Evolutionary conservation across 2,888 invertebrate species (phyloP).

Genomic region (Oithona nana): DNA sequence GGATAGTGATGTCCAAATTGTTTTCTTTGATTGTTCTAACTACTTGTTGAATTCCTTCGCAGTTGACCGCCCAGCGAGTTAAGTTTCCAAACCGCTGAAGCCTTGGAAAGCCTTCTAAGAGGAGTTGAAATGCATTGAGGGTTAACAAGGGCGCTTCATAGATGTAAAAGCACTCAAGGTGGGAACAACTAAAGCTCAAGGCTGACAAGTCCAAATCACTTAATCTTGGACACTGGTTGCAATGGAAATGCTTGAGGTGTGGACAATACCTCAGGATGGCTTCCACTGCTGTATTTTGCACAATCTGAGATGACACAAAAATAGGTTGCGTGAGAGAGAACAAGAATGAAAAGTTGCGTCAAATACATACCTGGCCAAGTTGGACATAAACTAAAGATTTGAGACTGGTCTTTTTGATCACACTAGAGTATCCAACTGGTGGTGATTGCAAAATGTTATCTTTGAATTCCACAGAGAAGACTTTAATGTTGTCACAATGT

Average conservation of each 20-base stretch:
- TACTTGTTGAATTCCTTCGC: conserved; percentile 10
- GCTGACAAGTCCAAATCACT: not conserved
- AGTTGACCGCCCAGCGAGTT: conserved; percentile 13
- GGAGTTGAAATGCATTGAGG: not conserved
- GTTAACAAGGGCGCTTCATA: conserved; percentile 13
- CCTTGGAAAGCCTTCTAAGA: conserved; percentile 4
- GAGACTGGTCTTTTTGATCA: not conserved
- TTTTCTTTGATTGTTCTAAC: conserved; percentile 9
- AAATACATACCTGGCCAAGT: not conserved
- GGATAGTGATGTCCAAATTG: conserved; percentile 3
- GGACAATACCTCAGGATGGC: conserved; percentile 2
- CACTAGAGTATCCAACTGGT: not conserved
- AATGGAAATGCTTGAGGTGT: not conserved
- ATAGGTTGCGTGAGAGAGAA: not conserved
- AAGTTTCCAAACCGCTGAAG: conserved; percentile 8
- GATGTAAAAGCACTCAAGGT: conserved; percentile 6
- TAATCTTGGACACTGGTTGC: not conserved
- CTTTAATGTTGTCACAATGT: not conserved
- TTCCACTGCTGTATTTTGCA: conserved; percentile 4
- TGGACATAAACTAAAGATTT: not conserved
- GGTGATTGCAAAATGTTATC: conserved; percentile 1
- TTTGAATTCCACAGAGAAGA: conserved; percentile 8
- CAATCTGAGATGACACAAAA: not conserved
- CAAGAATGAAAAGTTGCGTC: not conserved
- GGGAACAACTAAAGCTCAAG: not conserved